A percentile compares a stretch with the other conserved stretches of the same genome.
Conservation (phyloP, 2,888 invertebrate genomes). For the Ormyrus thymus region DNA sequence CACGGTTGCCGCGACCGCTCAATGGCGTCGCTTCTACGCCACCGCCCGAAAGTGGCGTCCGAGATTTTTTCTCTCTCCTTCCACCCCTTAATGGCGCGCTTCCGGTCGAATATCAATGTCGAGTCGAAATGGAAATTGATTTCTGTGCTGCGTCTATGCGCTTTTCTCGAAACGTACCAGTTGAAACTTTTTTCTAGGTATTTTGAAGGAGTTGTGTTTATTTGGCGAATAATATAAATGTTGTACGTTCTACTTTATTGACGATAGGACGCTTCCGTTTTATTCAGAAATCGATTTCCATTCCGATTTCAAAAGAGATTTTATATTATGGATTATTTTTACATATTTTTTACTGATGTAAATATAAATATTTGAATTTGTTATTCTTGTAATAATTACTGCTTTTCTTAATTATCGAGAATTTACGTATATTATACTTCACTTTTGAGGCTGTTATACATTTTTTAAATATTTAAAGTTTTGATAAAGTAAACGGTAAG, state of each 20-base stretch:
- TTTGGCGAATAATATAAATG: not conserved
- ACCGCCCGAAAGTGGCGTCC: slow-evolving; percentile 22
- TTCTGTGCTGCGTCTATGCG: not conserved
- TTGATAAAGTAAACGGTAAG: slow-evolving; percentile 54
- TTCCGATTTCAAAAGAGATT: not conserved
- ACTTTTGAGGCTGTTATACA: slow-evolving; percentile 40
- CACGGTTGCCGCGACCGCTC: slow-evolving; percentile 15
- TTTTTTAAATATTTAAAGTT: slow-evolving; percentile 36
- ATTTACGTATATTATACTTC: slow-evolving; percentile 16
- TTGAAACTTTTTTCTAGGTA: not conserved
- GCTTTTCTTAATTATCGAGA: slow-evolving; percentile 25
- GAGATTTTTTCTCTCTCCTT: slow-evolving; percentile 5
- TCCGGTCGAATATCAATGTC: slow-evolving; percentile 1
- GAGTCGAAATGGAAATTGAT: slow-evolving; percentile 40
- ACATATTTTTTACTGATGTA: not conserved
- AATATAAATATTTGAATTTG: not conserved
- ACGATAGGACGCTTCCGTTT: not conserved
- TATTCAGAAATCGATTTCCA: slow-evolving; percentile 46
- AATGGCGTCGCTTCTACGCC: slow-evolving; percentile 48
- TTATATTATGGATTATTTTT: too few relatives aligned
- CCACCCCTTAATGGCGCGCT: slow-evolving; percentile 1
- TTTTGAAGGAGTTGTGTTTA: not conserved
- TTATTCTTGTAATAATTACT: slow-evolving; percentile 24
- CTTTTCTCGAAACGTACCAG: too few relatives aligned
- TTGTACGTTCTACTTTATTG: slow-evolving; percentile 10